Percentiles rank a stretch among this genome's conserved stretches.
Conservation (phyloP, 2,888 invertebrate genomes). For the Sminthurides aquaticus region DNA sequence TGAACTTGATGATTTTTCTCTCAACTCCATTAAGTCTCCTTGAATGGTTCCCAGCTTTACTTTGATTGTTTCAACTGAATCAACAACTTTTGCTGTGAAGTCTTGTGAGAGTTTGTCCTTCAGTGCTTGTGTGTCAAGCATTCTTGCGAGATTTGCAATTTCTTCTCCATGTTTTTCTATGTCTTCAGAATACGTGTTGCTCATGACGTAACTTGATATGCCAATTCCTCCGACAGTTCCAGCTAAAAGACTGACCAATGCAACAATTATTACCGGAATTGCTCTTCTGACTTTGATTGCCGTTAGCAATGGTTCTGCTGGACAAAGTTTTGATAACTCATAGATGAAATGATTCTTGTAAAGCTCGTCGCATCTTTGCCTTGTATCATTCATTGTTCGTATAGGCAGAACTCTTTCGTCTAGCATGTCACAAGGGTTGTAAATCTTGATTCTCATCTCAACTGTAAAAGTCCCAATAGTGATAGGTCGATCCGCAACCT, state of each 20-base stretch:
- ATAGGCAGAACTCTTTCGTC: not conserved
- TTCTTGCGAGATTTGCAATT: not conserved
- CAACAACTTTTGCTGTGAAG: not conserved
- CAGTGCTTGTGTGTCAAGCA: not conserved
- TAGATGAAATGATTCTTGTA: conserved; percentile 1
- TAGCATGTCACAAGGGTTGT: conserved; percentile 4
- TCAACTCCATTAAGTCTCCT: not conserved
- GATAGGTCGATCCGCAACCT: not conserved
- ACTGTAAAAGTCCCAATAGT: not conserved
- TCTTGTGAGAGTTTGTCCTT: not conserved
- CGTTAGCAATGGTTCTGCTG: not conserved
- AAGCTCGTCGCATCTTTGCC: not conserved
- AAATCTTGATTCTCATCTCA: not conserved
- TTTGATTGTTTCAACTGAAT: not conserved
- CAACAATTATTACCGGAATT: not conserved
- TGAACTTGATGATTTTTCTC: not conserved
- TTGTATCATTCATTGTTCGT: not conserved
- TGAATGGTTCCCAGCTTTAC: not conserved
- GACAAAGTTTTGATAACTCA: conserved; percentile 2
- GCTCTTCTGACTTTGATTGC: not conserved
- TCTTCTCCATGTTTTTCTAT: not conserved
- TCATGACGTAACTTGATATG: not conserved
- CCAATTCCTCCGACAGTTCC: conserved; percentile 7
- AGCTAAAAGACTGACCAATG: not conserved
- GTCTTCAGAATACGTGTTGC: not conserved